Evolutionary conservation across 1,140 invertebrate genomes (phyloP).

Genomic region (Pachypsylla venusta): DNA sequence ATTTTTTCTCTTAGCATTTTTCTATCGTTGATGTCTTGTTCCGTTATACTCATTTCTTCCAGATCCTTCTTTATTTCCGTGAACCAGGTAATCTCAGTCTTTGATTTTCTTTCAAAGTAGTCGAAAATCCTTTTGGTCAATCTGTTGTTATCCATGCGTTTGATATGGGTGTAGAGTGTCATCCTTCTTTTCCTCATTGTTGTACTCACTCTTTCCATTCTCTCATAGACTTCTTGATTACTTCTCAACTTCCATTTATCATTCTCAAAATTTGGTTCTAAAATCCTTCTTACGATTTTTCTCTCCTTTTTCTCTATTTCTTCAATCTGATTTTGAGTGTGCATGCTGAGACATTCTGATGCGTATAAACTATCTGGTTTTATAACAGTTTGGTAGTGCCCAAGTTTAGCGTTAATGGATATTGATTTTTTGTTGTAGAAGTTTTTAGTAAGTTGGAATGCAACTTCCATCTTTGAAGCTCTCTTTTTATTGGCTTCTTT

Average conservation of each 20-base stretch:
- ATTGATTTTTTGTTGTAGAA: slow-evolving; percentile 11
- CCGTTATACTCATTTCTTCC: neutral
- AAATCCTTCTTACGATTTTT: slow-evolving; percentile 13
- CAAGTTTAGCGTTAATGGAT: slow-evolving; percentile 9
- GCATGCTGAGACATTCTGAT: slow-evolving; percentile 10
- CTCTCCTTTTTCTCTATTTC: slow-evolving; percentile 9
- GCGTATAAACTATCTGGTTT: slow-evolving; percentile 11
- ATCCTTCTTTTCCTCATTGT: slow-evolving; percentile 15
- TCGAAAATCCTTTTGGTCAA: slow-evolving; percentile 9
- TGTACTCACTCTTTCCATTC: slow-evolving; percentile 9
- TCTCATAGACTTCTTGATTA: slow-evolving; percentile 5
- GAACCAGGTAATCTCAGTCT: neutral
- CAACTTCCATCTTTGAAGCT: neutral
- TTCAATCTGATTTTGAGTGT: neutral
- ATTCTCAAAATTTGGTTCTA: slow-evolving; percentile 10
- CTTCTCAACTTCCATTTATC: slow-evolving; percentile 8
- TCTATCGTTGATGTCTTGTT: neutral
- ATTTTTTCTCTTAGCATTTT: neutral
- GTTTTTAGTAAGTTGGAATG: neutral
- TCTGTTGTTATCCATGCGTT: slow-evolving; percentile 9
- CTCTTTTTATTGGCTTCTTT: neutral
- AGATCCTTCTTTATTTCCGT: neutral
- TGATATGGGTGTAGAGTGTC: slow-evolving; percentile 8
- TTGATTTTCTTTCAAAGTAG: neutral
- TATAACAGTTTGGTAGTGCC: slow-evolving; percentile 7